phyloP scores from a whole-genome alignment of 1,140 invertebrate genomes.

The Drosophila athabasca region DNA sequence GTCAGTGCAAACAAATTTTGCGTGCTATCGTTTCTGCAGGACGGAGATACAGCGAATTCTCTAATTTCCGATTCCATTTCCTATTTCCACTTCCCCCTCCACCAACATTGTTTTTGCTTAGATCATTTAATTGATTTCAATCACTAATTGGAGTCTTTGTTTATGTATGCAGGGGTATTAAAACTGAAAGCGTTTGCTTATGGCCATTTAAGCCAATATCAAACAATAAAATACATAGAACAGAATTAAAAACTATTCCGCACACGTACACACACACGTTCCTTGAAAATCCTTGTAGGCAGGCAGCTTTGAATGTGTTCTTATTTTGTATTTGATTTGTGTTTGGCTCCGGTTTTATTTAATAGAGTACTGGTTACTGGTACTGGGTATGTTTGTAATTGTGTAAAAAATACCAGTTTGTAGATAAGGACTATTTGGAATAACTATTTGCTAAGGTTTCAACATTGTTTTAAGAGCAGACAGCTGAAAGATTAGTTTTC shows the following conservation, averaged over 20 bases:
- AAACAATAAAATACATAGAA: slow-evolving; percentile 28
- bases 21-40: neutral
- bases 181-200: slow-evolving; percentile 53
- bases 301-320: neutral
- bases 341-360: neutral
- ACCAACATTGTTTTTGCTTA: slow-evolving; percentile 16
- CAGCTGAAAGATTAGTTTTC: no score
- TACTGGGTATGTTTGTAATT: no score
- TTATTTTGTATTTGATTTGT: neutral
- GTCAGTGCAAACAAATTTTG: no score
- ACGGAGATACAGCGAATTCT: neutral
- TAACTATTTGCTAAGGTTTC: no score
- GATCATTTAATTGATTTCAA: slow-evolving; percentile 54
- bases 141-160: slow-evolving; percentile 59
- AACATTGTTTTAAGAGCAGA: no score
- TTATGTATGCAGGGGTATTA: slow-evolving; percentile 52
- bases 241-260: slow-evolving; percentile 28
- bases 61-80: slow-evolving; percentile 15
- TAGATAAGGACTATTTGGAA: no score
- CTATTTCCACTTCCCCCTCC: neutral
- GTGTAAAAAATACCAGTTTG: no score
- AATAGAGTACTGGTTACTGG: no score
- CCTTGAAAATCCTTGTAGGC: slow-evolving; percentile 1
- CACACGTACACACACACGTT: slow-evolving; percentile 13
- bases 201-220: slow-evolving; percentile 48